phyloP scores from a whole-genome alignment of 1,140 invertebrate species.

The Drosophila tsacasi region DNA sequence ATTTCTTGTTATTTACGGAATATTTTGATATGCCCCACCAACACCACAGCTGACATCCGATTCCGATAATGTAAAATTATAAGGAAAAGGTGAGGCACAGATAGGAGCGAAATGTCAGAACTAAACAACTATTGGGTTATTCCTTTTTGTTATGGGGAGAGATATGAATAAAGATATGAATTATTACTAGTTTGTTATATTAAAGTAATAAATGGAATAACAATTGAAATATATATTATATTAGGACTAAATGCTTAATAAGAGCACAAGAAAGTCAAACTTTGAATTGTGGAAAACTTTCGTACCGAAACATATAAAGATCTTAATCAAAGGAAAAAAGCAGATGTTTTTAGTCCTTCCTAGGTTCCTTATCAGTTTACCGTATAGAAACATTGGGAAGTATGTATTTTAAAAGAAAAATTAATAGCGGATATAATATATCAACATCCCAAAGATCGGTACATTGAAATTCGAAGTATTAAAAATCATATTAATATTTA shows the following conservation, averaged over 20 bases:
- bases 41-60: conserved; percentile 21
- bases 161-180: neutral
- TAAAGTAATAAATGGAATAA: too few relatives aligned
- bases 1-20: conserved; percentile 59
- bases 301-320: neutral
- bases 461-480: neutral
- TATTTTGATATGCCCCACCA: conserved; percentile 38
- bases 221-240: too few relatives aligned
- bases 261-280: neutral
- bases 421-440: neutral
- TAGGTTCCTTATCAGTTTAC: neutral
- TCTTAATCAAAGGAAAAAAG: neutral
- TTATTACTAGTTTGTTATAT: too few relatives aligned
- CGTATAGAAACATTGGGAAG: neutral
- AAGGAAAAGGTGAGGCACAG: conserved; percentile 18
- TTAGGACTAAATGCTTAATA: neutral
- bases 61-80: conserved; percentile 39
- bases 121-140: neutral
- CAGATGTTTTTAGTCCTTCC: neutral
- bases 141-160: neutral
- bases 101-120: conserved; percentile 18
- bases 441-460: neutral
- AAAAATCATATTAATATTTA: neutral
- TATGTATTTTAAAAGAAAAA: neutral
- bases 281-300: neutral